Base-by-base conservation (phyloP, 1,140 invertebrate genomes). In the Leptopilina clavipes region DNA sequence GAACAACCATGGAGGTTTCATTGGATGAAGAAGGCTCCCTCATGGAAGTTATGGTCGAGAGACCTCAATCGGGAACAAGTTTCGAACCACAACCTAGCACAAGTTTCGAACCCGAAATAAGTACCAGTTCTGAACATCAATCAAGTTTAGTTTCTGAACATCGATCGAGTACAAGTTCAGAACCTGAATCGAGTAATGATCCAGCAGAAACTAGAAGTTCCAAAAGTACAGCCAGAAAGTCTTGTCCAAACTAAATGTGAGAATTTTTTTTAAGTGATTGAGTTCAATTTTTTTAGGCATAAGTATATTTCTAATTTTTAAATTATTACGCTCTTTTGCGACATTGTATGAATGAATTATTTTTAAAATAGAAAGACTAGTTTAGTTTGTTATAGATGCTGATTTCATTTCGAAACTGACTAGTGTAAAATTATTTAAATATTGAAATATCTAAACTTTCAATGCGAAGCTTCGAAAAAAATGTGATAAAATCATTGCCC, bases 401-500 rank as follows among this genome's bases (percentile, higher is more conserved):
- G 52, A 54, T 54, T 54, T 8, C 17, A 18, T 54, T 7, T 54
- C 19, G 8, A 12, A 59, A 59, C 19, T 25, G 56, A 59, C 56
- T 22, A 59, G 56, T 59, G 56, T 59, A 12, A 25, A 25, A 12
- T 19, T 25, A 19, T 59, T 18, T 22, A 22, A 19, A 59, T 31
- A 31, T 19, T 59, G 18, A 25, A 19, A 59, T 11, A 25, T 59
- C 37, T 25, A 25, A 1, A 25, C 25, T 59, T 59, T 22, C 18
- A 59, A 22, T 59, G 22, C 19, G 22, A 12, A 22, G 56, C 56
- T 59, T 59, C 17, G 5, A 22, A 12, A 56, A 78, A 78, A 78
- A 71, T 78, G 79, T 80, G 79, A 80, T 80, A 80, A 56, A 71
- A 75, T 71, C 75, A 71, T 70, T n/a, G n/a, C n/a, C n/a, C n/a